A percentile compares a stretch with the other conserved stretches of the same genome.
Conservation (phyloP, 2,888 invertebrate species). For the Parasteatoda lunata region DNA sequence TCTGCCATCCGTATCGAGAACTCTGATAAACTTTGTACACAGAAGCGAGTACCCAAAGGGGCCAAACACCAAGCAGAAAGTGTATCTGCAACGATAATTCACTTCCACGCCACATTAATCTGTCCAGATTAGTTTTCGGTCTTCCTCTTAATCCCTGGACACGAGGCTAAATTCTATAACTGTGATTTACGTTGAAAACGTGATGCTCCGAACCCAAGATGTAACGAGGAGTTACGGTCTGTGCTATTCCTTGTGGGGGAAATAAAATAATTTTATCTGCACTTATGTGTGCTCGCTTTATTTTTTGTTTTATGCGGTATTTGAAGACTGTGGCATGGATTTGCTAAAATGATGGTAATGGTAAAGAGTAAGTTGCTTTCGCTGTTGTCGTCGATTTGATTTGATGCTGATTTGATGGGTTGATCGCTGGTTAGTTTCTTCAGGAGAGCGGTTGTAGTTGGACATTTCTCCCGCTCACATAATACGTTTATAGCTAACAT, state of each 20-base stretch:
- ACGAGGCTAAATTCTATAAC: constrained; percentile 56
- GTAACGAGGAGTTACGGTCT: constrained; percentile 45
- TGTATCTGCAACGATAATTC: constrained; percentile 20
- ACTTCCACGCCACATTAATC: constrained; percentile 46
- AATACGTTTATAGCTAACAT: too few species aligned
- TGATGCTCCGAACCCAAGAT: constrained; percentile 9
- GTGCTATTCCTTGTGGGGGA: constrained; percentile 30
- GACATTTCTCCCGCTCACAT: too few species aligned
- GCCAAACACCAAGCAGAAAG: neutral
- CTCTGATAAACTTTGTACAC: neutral
- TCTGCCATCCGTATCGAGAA: neutral
- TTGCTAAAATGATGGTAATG: constrained; percentile 12
- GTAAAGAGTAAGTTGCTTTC: constrained; percentile 8
- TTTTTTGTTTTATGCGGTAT: neutral
- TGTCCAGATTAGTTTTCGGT: constrained; percentile 45
- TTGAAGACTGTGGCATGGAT: constrained; percentile 3
- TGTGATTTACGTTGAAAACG: constrained; percentile 53
- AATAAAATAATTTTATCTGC: constrained; percentile 55
- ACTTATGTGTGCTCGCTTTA: neutral
- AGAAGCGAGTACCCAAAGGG: neutral
- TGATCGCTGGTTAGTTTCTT: neutral
- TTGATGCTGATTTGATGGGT: constrained; percentile 2
- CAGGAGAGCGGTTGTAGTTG: neutral
- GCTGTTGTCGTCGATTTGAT: constrained; percentile 13
- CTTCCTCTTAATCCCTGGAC: constrained; percentile 42